Evolutionary conservation across 2,113 vertebrate genomes (phyloP).

Genomic region (Aptenodytes forsteri): DNA sequence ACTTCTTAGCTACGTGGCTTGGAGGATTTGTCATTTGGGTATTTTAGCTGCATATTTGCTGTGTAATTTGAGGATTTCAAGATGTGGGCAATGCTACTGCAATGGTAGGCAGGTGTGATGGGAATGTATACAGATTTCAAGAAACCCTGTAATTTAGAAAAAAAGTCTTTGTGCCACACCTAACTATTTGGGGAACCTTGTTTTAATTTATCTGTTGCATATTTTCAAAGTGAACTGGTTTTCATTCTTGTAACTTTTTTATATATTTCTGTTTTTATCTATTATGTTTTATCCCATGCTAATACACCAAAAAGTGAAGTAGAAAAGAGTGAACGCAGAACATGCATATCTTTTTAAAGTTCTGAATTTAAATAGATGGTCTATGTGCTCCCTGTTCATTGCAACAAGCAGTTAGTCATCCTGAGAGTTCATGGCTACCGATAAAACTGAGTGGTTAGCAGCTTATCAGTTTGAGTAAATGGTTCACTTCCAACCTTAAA

Average conservation of each 20-base stretch:
- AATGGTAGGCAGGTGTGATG: neutral
- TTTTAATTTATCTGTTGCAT: neutral
- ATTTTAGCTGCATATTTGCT: neutral
- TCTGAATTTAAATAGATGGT: neutral
- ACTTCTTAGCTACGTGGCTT: neutral
- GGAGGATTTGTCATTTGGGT: neutral
- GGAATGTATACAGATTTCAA: neutral
- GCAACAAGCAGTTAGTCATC: neutral
- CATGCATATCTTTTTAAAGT: neutral
- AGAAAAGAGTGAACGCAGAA: neutral
- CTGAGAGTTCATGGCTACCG: neutral
- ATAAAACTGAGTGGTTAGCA: neutral
- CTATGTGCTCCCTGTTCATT: neutral
- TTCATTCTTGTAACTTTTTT: neutral
- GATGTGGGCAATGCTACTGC: neutral
- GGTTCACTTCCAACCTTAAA: neutral
- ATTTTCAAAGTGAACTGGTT: neutral
- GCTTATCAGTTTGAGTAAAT: neutral
- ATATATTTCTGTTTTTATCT: neutral
- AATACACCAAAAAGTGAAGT: neutral
- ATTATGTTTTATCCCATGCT: neutral
- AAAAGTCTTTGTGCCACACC: neutral
- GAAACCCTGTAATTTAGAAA: neutral
- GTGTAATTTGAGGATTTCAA: neutral
- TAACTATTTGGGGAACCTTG: neutral